Conservation (phyloP, 2,113 vertebrate species). For the Pluvianellus socialis region DNA sequence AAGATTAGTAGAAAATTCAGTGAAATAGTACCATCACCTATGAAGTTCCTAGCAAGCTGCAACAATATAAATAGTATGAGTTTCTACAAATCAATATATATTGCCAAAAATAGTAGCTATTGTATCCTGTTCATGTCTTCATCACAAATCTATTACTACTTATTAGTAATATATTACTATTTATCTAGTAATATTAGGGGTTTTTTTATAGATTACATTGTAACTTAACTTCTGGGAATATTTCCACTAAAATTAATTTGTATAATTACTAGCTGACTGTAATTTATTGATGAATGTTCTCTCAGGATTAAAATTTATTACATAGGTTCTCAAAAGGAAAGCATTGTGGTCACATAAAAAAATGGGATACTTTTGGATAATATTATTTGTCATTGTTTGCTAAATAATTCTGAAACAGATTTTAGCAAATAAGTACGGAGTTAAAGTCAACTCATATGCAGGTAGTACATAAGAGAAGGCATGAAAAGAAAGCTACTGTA, state of each 20-base stretch:
- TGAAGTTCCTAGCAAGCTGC: neutral
- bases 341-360: neutral
- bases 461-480: neutral
- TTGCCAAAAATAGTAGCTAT: neutral
- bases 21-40: neutral
- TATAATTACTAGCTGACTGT: neutral
- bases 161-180: neutral
- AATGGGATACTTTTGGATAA: neutral
- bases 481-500: neutral
- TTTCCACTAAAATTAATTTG: neutral
- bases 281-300: neutral
- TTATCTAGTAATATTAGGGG: neutral
- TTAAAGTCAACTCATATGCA: neutral
- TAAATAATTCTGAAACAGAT: neutral
- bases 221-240: neutral
- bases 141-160: neutral
- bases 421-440: neutral
- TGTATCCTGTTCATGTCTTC: neutral
- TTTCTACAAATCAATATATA: neutral
- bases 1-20: neutral
- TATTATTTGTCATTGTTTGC: neutral
- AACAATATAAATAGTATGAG: neutral
- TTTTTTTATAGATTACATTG: neutral
- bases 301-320: neutral
- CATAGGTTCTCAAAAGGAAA: neutral